phyloP scores from a whole-genome alignment of 2,888 invertebrate species.

The Andricus curvator region DNA sequence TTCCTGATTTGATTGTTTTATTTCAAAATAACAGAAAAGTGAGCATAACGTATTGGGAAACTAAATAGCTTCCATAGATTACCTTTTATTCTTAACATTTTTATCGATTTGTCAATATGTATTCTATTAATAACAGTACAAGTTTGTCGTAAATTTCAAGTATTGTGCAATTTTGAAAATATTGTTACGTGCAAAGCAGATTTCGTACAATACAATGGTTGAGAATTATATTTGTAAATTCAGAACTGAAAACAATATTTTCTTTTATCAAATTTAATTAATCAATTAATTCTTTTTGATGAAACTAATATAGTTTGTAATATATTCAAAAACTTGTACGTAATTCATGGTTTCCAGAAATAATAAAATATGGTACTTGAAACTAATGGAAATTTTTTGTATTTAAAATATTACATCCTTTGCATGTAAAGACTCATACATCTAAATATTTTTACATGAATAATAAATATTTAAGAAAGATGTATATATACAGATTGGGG shows the following conservation, averaged over 20 bases:
- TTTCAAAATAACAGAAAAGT: background rate
- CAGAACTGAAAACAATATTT: background rate
- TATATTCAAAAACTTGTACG: too few relatives aligned
- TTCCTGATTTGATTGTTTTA: background rate
- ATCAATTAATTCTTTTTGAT: background rate
- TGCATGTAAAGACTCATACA: too few relatives aligned
- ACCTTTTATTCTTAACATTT: background rate
- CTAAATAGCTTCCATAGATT: background rate
- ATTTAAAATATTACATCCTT: too few relatives aligned
- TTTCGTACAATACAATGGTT: background rate
- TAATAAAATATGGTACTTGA: too few relatives aligned
- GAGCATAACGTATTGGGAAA: background rate
- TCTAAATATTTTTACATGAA: too few relatives aligned
- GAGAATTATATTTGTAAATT: background rate
- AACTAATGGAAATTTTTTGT: too few relatives aligned
- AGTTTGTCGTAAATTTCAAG: background rate
- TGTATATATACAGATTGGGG: too few relatives aligned
- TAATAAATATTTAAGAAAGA: too few relatives aligned
- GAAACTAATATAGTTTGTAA: too few relatives aligned
- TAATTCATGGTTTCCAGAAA: too few relatives aligned
- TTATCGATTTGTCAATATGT: background rate
- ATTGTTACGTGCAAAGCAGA: background rate
- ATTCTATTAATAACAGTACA: too few relatives aligned
- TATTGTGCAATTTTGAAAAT: background rate
- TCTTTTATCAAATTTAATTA: background rate